A percentile compares a stretch with the other conserved stretches of the same genome.
These are phyloP conservation scores for Pharmacophagus antenor DNA, from an alignment of 2,888 invertebrate species.

Conservation along the genomic window DNA sequence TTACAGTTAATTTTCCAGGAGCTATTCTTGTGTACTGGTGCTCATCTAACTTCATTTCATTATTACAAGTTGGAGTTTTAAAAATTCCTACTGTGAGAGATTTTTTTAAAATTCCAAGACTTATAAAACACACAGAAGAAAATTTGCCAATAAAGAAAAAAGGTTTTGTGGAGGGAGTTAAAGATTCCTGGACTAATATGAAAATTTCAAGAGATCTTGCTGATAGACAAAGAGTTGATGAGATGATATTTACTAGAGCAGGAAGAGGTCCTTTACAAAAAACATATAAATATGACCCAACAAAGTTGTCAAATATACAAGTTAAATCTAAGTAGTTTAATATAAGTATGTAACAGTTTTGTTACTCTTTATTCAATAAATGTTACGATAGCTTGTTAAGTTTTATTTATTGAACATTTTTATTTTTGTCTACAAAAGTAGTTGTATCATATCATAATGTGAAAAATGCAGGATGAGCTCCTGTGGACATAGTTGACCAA, in stretches of 20 bases:
- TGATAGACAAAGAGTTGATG: constrained; percentile 88
- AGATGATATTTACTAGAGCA: constrained; percentile 89
- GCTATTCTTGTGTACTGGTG: constrained; percentile 95
- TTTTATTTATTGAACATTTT: not conserved
- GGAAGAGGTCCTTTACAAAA: constrained; percentile 93
- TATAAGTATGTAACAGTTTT: constrained; percentile 31
- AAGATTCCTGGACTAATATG: constrained; percentile 91
- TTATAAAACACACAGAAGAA: constrained; percentile 79
- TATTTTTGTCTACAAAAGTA: not conserved
- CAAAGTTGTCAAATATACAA: constrained; percentile 77
- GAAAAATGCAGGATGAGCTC: too few relatives aligned
- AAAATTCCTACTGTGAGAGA: constrained; percentile 87
- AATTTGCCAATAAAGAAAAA: constrained; percentile 85
- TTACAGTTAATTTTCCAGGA: constrained; percentile 93
- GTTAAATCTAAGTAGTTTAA: constrained; percentile 78
- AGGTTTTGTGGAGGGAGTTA: constrained; percentile 88
- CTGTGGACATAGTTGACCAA: too few relatives aligned
- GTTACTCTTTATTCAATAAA: constrained; percentile 1
- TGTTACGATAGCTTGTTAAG: not conserved
- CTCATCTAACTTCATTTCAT: constrained; percentile 91
- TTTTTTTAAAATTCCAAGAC: constrained; percentile 87
- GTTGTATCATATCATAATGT: not conserved
- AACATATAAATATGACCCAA: constrained; percentile 93
- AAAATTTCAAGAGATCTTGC: constrained; percentile 89
- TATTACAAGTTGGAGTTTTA: constrained; percentile 89